Conservation (phyloP, 2,888 invertebrate genomes). For the Amphipyra tragopoginis region DNA sequence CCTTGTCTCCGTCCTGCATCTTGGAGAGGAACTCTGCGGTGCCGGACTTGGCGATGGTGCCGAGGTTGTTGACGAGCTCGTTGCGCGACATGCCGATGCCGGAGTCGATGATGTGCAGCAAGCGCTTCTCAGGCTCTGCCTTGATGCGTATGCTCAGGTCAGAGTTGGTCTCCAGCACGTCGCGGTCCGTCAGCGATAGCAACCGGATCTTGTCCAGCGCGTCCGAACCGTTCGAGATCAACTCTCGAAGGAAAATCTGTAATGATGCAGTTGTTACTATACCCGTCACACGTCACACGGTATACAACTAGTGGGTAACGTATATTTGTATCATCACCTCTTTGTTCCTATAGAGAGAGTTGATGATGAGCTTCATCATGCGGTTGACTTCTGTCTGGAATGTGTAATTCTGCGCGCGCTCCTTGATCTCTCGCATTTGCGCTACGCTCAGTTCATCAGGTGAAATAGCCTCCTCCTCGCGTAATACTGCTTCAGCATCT, state of each 20-base stretch:
- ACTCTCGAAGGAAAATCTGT: slow-evolving; percentile 98
- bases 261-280: slow-evolving; percentile 30
- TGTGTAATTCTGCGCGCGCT: slow-evolving; percentile 95
- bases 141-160: slow-evolving; percentile 97
- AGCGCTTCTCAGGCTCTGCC: slow-evolving; percentile 97
- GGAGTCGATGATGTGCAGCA: slow-evolving; percentile 98
- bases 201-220: slow-evolving; percentile 99
- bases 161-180: slow-evolving; percentile 93
- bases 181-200: slow-evolving; percentile 96
- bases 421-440: slow-evolving; percentile 97
- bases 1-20: slow-evolving; percentile 92
- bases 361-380: slow-evolving; percentile 99
- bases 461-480: slow-evolving; percentile 99
- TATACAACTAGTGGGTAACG: background rate
- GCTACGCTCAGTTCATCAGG: slow-evolving; percentile 98
- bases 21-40: slow-evolving; percentile 98
- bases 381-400: slow-evolving; percentile 99
- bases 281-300: too few relatives aligned
- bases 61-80: slow-evolving; percentile 98
- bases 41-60: slow-evolving; percentile 99
- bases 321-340: slow-evolving; percentile 90
- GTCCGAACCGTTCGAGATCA: slow-evolving; percentile 99
- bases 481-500: slow-evolving; percentile 97
- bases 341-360: slow-evolving; percentile 99
- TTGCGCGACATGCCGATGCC: slow-evolving; percentile 99